Percentiles rank a stretch among this genome's conserved stretches.
phyloP scores from a whole-genome alignment of 1,140 invertebrate species.

The Ectropis grisescens region DNA sequence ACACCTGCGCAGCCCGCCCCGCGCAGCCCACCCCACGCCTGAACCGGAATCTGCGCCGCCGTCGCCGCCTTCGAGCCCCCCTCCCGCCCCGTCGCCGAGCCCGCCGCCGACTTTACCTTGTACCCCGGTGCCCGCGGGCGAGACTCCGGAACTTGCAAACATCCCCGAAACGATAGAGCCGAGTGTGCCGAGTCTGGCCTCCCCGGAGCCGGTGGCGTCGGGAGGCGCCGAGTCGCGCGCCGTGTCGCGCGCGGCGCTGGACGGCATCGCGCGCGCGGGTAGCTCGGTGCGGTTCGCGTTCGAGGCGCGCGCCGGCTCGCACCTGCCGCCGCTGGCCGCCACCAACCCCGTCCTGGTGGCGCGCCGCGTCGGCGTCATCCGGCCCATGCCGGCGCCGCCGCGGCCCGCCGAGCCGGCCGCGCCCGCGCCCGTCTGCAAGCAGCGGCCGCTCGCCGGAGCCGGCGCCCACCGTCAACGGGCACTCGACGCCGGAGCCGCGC shows the following conservation, averaged over 20 bases:
- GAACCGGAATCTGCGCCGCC: too few species aligned
- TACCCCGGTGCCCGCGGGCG: background rate
- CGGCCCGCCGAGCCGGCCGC: conserved; percentile 27
- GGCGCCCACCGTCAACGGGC: conserved; percentile 11
- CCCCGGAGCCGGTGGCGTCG: too few species aligned
- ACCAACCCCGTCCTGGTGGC: conserved; percentile 41
- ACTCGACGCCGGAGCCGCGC: conserved; percentile 9
- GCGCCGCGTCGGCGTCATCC: conserved; percentile 72
- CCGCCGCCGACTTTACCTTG: conserved; percentile 20
- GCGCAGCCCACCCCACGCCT: too few species aligned
- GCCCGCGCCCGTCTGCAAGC: too few species aligned
- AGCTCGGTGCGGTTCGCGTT: conserved; percentile 75
- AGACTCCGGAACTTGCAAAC: too few species aligned
- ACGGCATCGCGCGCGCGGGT: conserved; percentile 78
- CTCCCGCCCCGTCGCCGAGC: too few species aligned
- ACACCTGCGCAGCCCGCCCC: too few species aligned
- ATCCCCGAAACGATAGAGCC: too few species aligned
- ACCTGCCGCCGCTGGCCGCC: conserved; percentile 69
- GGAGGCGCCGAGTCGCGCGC: conserved; percentile 16
- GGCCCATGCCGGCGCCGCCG: conserved; percentile 70
- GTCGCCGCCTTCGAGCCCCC: too few species aligned
- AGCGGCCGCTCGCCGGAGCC: conserved; percentile 15
- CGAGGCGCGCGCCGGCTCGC: conserved; percentile 48
- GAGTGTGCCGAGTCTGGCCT: too few species aligned
- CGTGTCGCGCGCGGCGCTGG: conserved; percentile 73